Evolutionary conservation across 2,113 vertebrate species (phyloP), one percentile per base, ranked within the genome.

Genomic region (Psettodes erumei): DNA sequence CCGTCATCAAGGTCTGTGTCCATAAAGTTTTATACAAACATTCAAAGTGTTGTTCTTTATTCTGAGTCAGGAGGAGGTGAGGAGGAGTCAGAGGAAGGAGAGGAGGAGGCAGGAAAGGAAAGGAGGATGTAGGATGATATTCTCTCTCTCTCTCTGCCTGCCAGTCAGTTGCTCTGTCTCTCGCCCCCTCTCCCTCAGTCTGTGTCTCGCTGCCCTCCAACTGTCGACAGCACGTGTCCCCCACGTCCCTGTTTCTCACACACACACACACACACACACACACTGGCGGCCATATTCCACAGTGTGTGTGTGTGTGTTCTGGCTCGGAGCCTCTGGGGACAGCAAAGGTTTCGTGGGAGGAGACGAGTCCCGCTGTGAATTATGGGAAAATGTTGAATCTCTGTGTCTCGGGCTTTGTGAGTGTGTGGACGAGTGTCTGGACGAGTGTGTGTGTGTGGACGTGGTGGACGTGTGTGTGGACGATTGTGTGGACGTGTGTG

Each of bases 221-320:
- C 65, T 55, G 65, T 55, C 9, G 1, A 54, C 65, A 25, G 8
- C 75, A 53, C 47, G 40, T 56, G 75, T 56, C 37, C 60, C 28
- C 19, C 60, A 19, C n/a, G n/a, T 27, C 60, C 16, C 43, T 19
- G 54, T 21, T 43, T 48, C 38, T 10, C 23, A 35, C 62, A 27
- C 63, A 45, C 40, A 40, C 21, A 50, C 32, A 61, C 25, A 23
- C 59, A 47, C 30, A 38, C 38, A 38, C 56, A 58, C 18, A 55
- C 53, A 12, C 50, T 19, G 9, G n/a, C n/a, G 4, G 21, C 8
- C n/a, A 45, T 13, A n/a, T 38, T 16, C 4, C 5, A n/a, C 43
- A 28, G 8, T 13, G 45, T n/a, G n/a, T n/a, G n/a, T n/a, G 1
- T 50, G 48, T 72, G 43, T 45, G 5, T 54, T 62, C 58, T 54